Percentiles rank a stretch among this genome's conserved stretches.
Evolutionary conservation across 1,140 invertebrate species (phyloP).

Genomic region (Papilio aristodemus): DNA sequence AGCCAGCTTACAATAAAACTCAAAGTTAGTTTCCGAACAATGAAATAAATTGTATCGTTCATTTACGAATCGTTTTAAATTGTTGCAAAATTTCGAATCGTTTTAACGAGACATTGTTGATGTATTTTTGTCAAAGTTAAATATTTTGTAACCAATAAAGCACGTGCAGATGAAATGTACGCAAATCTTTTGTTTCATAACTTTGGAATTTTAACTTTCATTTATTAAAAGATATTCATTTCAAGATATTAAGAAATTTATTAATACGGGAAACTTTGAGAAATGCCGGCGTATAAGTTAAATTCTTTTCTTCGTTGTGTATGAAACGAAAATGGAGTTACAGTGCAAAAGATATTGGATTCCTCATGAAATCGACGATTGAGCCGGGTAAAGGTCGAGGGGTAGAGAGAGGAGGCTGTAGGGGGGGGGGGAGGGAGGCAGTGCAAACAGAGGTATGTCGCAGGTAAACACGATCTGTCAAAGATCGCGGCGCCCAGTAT

Average conservation of each 20-base stretch:
- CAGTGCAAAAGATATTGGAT: conserved; percentile 67
- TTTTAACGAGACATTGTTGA: not conserved
- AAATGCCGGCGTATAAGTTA: conserved; percentile 2
- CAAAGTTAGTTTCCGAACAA: not conserved
- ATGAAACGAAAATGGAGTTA: conserved; percentile 60
- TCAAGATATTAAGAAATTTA: not conserved
- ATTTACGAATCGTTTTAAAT: conserved; percentile 19
- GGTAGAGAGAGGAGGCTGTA: conserved; percentile 22
- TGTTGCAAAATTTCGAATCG: not conserved
- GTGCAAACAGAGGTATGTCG: conserved; percentile 53
- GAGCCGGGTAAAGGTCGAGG: conserved; percentile 31
- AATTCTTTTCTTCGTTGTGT: conserved; percentile 25
- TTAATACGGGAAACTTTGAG: not conserved
- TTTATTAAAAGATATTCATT: no score
- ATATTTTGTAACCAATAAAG: not conserved
- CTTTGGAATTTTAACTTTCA: not conserved
- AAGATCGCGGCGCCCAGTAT: conserved; percentile 40
- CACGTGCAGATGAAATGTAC: not conserved
- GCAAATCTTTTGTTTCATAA: not conserved
- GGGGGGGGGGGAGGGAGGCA: conserved; percentile 27
- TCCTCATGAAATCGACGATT: conserved; percentile 61
- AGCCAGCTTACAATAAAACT: not conserved
- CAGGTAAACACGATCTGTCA: conserved; percentile 59
- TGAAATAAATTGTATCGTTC: conserved; percentile 10
- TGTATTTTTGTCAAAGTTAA: not conserved